Base-by-base conservation (phyloP, 2,888 invertebrate genomes). In the Marronus borbonicus region DNA sequence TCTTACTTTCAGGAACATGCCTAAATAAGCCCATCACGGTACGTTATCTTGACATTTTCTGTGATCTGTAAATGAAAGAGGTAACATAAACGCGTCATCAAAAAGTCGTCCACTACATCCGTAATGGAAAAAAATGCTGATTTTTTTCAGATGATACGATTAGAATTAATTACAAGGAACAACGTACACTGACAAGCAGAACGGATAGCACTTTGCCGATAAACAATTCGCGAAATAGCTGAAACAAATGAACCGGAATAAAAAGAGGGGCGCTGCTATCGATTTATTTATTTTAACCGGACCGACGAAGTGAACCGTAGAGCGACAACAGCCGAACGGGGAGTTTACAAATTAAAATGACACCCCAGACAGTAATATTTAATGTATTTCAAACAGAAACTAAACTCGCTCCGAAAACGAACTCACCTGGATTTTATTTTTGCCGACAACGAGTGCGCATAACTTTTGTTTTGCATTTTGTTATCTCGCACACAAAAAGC, bases 331-430 rank as follows among this genome's bases (percentile, higher is more conserved):
- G 66, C n/a, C 76, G 44, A 44, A 65, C 28, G 65, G 65, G 55
- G 66, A 76, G 66, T 70, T 70, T 64, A 64, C 77, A 77, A 69
- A 77, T 77, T 77, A 72, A 77, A 77, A 77, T 77, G 77, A 77
- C 77, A 77, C 77, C 77, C 77, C 69, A 64, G 69, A 69, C 77
- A 60, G 62, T 70, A 77, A 77, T 77, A 70, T 77, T 77, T 77
- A 70, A 69, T 69, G 70, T 58, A 39, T 36, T 58, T 58, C 39
- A 58, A 55, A 36, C 58, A 72, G 55, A 72, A 72, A 72, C 58
- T 58, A 20, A 72, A 72, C 36, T 39, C 17, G 58, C 39, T 12
- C 10, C 36, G 17, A 36, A 55, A 72, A 44, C 66, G 44, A 49
- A 66, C 31, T 66, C 66, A 66, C 66, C 66, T 66, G 66, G 66